Percentiles rank a stretch among this genome's conserved stretches.
Conservation (phyloP, 2,797 vertebrate genomes). For the Cossypha niveicapilla region DNA sequence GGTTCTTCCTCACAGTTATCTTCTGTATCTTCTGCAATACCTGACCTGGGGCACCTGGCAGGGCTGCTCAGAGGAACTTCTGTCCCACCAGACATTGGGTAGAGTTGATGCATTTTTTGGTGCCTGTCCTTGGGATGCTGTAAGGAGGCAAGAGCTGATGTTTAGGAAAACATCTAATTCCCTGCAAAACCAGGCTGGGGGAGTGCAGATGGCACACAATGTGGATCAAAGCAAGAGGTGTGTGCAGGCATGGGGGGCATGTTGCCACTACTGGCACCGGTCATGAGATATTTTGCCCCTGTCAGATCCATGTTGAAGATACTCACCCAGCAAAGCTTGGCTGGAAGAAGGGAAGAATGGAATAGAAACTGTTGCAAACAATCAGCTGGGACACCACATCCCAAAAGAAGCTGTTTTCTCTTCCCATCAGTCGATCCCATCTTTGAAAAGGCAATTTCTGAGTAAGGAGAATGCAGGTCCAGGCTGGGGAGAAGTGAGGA, state of each 20-base stretch:
- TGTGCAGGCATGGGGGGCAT: neutral
- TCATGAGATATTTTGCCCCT: neutral
- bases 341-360: neutral
- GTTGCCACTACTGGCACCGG: rapidly evolving
- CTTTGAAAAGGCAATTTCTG: neutral
- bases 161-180: neutral
- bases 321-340: neutral
- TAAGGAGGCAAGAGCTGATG: neutral
- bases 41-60: neutral
- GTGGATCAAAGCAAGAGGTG: neutral
- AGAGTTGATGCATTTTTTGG: neutral
- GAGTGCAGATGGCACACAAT: neutral
- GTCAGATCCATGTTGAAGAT: neutral
- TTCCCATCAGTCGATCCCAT: no score
- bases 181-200: neutral
- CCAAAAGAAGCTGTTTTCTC: neutral
- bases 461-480: neutral
- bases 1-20: neutral
- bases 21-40: neutral
- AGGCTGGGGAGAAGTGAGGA: neutral
- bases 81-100: neutral
- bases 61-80: neutral
- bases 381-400: neutral
- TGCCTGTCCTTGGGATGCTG: neutral
- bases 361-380: neutral